Evolutionary conservation across 2,113 vertebrate species (phyloP).

Genomic region (Capreolus pygargus): DNA sequence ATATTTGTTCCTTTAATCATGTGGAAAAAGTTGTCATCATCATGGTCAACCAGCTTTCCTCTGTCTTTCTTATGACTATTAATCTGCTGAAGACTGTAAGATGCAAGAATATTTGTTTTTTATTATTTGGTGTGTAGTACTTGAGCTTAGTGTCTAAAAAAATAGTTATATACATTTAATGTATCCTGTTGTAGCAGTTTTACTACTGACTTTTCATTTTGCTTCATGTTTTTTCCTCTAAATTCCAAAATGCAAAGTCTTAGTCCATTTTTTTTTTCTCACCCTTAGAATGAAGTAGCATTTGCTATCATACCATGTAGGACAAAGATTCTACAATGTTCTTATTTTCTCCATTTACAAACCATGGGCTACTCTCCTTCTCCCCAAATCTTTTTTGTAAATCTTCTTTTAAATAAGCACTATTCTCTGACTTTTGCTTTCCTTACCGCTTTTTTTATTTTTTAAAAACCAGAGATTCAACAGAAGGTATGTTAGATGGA

Average conservation of each 20-base stretch:
- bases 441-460: neutral
- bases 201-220: neutral
- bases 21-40: neutral
- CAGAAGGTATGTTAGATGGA: neutral
- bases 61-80: neutral
- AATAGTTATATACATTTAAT: neutral
- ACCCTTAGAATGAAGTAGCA: neutral
- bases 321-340: neutral
- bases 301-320: neutral
- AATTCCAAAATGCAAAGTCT: neutral
- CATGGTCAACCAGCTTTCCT: neutral
- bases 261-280: neutral
- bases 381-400: neutral
- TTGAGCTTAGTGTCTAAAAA: slow-evolving; percentile 5
- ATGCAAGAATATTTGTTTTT: slow-evolving; percentile 6
- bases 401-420: neutral
- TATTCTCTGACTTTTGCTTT: neutral
- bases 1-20: slow-evolving; percentile 25
- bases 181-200: neutral
- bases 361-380: neutral
- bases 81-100: neutral
- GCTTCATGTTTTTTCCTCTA: neutral
- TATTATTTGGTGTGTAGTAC: slow-evolving; percentile 20
- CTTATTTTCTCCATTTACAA: neutral
- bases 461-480: neutral